These are phyloP conservation scores for Acromyrmex heyeri DNA, from an alignment of 1,140 invertebrate species.

Conservation along the genomic window DNA sequence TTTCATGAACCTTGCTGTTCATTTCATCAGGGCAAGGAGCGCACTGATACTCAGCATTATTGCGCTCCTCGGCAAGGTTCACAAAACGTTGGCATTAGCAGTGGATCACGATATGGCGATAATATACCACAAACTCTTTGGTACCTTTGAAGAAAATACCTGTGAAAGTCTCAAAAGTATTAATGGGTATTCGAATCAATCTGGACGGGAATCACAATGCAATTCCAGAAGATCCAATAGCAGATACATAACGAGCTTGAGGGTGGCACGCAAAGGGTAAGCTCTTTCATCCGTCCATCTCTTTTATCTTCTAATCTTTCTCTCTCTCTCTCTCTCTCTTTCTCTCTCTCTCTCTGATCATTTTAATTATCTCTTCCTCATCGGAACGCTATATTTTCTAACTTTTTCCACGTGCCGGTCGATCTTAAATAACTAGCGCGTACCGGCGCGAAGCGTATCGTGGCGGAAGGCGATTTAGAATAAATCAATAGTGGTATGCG, in stretches of 20 bases:
- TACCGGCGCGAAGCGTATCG: constrained; percentile 51
- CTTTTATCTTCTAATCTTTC: neutral
- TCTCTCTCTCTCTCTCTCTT: no score
- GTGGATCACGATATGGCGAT: no score
- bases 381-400: constrained; percentile 39
- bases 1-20: no score
- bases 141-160: no score
- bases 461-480: constrained; percentile 55
- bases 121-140: no score
- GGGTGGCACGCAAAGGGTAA: constrained; percentile 8
- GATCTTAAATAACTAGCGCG: constrained; percentile 39
- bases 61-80: no score
- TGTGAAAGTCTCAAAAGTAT: no score
- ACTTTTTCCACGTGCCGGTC: constrained; percentile 40
- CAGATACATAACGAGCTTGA: constrained; percentile 50
- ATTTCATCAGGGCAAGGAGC: no score
- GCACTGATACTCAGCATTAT: no score
- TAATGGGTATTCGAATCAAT: neutral
- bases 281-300: neutral
- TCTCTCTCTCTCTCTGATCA: neutral
- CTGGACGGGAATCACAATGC: constrained; percentile 10
- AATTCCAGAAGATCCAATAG: constrained; percentile 16
- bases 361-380: constrained; percentile 32
- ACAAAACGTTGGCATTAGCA: no score
- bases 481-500: constrained; percentile 77